Evolutionary conservation across 30 jellyfish, hydroid and myxozoan species (phyloP), one percentile per base, ranked within the genome.

Genomic region (Rhopilema esculentum): DNA sequence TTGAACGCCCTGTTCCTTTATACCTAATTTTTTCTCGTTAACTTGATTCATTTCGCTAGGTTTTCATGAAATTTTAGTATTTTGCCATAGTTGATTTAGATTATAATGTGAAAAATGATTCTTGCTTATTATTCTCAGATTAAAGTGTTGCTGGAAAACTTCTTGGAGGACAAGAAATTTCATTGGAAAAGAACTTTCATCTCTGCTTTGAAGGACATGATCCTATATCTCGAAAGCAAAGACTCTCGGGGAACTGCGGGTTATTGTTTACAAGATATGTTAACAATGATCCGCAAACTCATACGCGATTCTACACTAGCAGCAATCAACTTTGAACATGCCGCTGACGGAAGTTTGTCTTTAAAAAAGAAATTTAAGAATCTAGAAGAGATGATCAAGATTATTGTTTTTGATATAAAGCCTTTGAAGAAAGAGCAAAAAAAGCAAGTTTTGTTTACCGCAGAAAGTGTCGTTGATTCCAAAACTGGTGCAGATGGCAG

Each of bases 181-280:
- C 75, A 23, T 28, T 84, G 92, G 92, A 71, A 64, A 49, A 61
- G n/a, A 28, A 66, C 88, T 0, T 78, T 78, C 40, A 29, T 78
- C 12, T 27, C 49, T 52, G 73, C 68, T 12, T 62, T 78, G 8
- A 61, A 49, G 27, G 88, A 62, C 40, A 27, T 84, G 26, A 24
- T 84, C 8, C 22, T 28, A 8, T 84, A n/a, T 64, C 64, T 57
- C 64, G 87, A 84, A 68, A 84, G 27, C 24, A 72, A 84, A 53
- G 27, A 18, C 30, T 2, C 69, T 29, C 70, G 32, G 77, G 23
- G 7, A 19, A 1, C 25, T 1, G 2, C 15, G 50, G 0, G 7
- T 18, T 1, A 0, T 16, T 19, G 20, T 75, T 20, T 2, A 2
- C 57, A 2, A 40, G 12, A 40, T 2, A 40, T 40, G 57, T 12